phyloP scores from a whole-genome alignment of 1,140 invertebrate genomes.

The Dendrolimus kikuchii region DNA sequence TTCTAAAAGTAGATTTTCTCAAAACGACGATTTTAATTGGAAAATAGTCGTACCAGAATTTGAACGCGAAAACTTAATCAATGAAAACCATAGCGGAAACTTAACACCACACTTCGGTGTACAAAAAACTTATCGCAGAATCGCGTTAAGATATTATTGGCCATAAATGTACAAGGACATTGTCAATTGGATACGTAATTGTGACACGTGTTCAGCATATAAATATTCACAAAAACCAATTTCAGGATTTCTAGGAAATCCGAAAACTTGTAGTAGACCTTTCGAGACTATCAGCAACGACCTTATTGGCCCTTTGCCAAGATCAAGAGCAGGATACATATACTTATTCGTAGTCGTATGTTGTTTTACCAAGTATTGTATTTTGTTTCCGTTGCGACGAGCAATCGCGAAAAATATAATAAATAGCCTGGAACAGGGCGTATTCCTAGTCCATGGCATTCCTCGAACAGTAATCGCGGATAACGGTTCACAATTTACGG shows the following conservation, averaged over 20 bases:
- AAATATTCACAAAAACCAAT: conserved; percentile 13
- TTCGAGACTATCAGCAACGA: conserved; percentile 19
- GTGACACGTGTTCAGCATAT: conserved; percentile 11
- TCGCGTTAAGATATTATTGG: conserved; percentile 12
- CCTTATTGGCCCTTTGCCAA: conserved; percentile 24
- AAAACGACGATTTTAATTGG: too few species aligned
- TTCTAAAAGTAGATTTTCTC: neutral
- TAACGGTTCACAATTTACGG: too few species aligned
- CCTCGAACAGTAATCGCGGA: too few species aligned
- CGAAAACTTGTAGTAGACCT: conserved; percentile 16
- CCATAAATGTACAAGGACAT: conserved; percentile 7
- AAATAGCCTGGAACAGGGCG: too few species aligned
- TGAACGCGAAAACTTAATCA: neutral
- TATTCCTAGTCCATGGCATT: too few species aligned
- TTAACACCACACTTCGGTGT: conserved; percentile 13
- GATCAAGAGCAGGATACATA: conserved; percentile 18
- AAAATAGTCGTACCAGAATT: conserved; percentile 5
- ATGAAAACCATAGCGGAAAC: conserved; percentile 10
- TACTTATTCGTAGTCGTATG: conserved; percentile 22
- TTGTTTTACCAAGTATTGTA: conserved; percentile 23
- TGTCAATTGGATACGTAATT: conserved; percentile 10
- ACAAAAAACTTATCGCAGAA: conserved; percentile 9
- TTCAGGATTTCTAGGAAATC: conserved; percentile 19
- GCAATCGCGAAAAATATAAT: too few species aligned
- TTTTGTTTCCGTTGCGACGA: conserved; percentile 21